Conservation (phyloP, 2,888 invertebrate species). For the Sesia bembeciformis region DNA sequence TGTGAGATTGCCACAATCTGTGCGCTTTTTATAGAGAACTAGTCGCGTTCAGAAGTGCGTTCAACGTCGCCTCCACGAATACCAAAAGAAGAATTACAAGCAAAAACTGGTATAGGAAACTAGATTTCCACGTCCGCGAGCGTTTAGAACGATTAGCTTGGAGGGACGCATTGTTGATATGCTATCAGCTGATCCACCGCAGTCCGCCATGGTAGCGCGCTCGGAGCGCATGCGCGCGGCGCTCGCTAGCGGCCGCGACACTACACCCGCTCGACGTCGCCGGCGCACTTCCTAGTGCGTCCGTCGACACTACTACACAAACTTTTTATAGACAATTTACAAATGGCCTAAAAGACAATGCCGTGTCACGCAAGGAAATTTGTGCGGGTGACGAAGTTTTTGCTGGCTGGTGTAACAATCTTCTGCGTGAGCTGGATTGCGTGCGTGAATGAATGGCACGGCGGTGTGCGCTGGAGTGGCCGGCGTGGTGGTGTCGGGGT, state of each 20-base stretch:
- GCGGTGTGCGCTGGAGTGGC: slow-evolving; percentile 37
- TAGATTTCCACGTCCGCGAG: slow-evolving; percentile 58
- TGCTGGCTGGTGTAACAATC: slow-evolving; percentile 52
- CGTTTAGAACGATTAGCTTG: slow-evolving; percentile 63
- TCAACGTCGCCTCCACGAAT: slow-evolving; percentile 23
- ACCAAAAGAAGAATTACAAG: slow-evolving; percentile 34
- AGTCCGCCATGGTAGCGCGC: slow-evolving; percentile 66
- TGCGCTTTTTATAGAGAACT: slow-evolving; percentile 43
- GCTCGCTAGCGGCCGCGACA: slow-evolving; percentile 16
- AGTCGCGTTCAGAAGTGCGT: slow-evolving; percentile 38
- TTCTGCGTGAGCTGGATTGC: slow-evolving; percentile 64
- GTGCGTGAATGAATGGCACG: slow-evolving; percentile 55
- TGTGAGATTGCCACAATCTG: slow-evolving; percentile 40
- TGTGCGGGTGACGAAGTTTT: slow-evolving; percentile 47
- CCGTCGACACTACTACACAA: background rate
- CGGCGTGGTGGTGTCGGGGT: slow-evolving; percentile 16
- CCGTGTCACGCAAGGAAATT: slow-evolving; percentile 40
- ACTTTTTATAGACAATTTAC: background rate
- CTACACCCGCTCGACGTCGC: slow-evolving; percentile 18
- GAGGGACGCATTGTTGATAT: slow-evolving; percentile 65
- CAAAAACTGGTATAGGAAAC: slow-evolving; percentile 59
- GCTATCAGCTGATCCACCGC: slow-evolving; percentile 66
- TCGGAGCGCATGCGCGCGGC: slow-evolving; percentile 55
- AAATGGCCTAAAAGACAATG: slow-evolving; percentile 23
- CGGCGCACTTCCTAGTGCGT: slow-evolving; percentile 5